These are phyloP conservation scores for Drosophila teissieri DNA, from an alignment of 1,140 invertebrate genomes.

Conservation along the genomic window DNA sequence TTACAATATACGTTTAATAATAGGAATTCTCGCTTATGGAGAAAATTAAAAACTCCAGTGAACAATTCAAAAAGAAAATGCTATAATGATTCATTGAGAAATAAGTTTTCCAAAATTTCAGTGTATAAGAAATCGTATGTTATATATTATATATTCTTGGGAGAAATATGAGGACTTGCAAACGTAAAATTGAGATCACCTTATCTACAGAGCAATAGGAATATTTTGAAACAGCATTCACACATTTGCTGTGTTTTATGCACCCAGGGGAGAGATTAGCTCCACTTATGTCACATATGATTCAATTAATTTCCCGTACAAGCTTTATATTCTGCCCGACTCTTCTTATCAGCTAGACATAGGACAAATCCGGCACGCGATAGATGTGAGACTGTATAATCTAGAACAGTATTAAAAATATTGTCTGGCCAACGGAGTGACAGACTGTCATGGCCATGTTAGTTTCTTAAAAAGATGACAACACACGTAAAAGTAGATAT, in stretches of 20 bases:
- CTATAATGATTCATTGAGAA: too few relatives aligned
- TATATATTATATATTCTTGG: too few relatives aligned
- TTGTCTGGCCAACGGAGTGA: constrained; percentile 15
- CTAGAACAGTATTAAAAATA: constrained; percentile 28
- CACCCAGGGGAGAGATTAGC: constrained; percentile 48
- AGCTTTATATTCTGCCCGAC: constrained; percentile 2
- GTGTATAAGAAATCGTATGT: not conserved
- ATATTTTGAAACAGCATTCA: not conserved
- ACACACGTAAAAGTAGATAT: constrained; percentile 12
- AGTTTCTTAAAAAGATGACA: constrained; percentile 17
- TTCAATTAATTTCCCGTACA: constrained; percentile 54
- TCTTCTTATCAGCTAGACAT: constrained; percentile 38
- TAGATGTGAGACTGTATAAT: constrained; percentile 23
- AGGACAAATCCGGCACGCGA: constrained; percentile 39
- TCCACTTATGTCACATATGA: constrained; percentile 54
- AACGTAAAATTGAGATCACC: not conserved
- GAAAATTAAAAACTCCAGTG: too few relatives aligned
- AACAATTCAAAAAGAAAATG: too few relatives aligned
- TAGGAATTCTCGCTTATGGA: too few relatives aligned
- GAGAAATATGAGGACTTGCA: not conserved
- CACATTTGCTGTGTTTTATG: constrained; percentile 1
- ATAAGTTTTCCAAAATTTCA: not conserved
- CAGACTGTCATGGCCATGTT: constrained; percentile 34
- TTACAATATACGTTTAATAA: too few relatives aligned
- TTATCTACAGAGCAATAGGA: constrained; percentile 20